A percentile compares a stretch with the other conserved stretches of the same genome.
phyloP scores from a whole-genome alignment of 53 echinoderm and acorn worm genomes.

The Holothuria scabra region DNA sequence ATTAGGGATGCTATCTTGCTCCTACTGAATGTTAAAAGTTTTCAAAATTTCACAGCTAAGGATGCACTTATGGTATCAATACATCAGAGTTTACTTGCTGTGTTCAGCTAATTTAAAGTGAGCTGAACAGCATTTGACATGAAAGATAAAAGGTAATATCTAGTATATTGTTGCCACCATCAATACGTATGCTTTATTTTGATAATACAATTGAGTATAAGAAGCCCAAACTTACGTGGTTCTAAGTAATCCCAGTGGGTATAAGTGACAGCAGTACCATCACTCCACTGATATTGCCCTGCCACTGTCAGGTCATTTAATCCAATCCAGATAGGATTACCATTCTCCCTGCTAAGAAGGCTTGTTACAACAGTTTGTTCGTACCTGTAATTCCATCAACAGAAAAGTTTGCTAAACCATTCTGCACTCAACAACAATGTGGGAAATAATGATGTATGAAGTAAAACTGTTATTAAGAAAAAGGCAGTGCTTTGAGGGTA shows the following conservation, averaged over 20 bases:
- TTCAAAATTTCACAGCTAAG: too few relatives aligned
- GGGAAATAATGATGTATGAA: neutral
- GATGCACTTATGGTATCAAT: too few relatives aligned
- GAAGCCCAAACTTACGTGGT: slow-evolving; percentile 60
- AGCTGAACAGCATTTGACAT: too few relatives aligned
- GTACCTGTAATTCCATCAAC: slow-evolving; percentile 47
- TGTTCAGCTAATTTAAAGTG: too few relatives aligned
- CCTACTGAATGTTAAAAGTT: too few relatives aligned
- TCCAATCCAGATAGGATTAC: slow-evolving; percentile 75
- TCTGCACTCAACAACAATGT: neutral
- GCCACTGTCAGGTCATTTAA: slow-evolving; percentile 62
- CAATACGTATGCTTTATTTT: neutral
- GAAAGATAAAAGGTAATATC: too few relatives aligned
- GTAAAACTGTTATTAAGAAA: neutral
- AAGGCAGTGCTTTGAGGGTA: too few relatives aligned
- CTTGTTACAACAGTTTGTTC: slow-evolving; percentile 82
- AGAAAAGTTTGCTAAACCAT: neutral
- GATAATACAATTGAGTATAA: neutral
- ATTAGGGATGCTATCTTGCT: too few relatives aligned
- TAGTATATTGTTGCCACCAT: too few relatives aligned
- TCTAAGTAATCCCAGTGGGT: slow-evolving; percentile 80
- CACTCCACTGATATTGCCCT: slow-evolving; percentile 72
- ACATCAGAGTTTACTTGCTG: too few relatives aligned
- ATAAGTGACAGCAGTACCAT: slow-evolving; percentile 58
- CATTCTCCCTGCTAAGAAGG: slow-evolving; percentile 71